These are phyloP conservation scores for Notarius lentiginosus DNA, from an alignment of 2,113 vertebrate genomes.

Conservation along the genomic window DNA sequence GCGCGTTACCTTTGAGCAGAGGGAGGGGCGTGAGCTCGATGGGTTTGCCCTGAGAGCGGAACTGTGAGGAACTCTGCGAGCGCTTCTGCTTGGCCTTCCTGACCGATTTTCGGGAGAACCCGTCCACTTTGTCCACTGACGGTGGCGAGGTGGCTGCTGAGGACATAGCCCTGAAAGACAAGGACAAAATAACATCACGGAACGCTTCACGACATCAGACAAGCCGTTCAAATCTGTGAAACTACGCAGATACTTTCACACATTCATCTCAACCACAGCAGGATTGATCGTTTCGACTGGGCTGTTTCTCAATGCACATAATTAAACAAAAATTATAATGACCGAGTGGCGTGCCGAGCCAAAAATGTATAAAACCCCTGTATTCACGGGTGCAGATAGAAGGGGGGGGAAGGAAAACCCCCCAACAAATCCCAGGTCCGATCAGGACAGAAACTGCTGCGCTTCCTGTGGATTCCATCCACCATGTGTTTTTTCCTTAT, in stretches of 20 bases:
- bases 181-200: conserved; percentile 10
- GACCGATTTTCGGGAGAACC: conserved; percentile 99
- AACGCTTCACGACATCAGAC: background rate
- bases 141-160: conserved; percentile 97
- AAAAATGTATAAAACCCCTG: too few relatives aligned
- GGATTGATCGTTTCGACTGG: background rate
- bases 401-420: too few relatives aligned
- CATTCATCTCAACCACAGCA: background rate
- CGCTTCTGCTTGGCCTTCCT: conserved; percentile 99
- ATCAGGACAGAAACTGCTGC: too few relatives aligned
- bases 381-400: too few relatives aligned
- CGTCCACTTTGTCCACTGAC: conserved; percentile 99
- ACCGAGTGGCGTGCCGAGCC: too few relatives aligned
- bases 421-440: too few relatives aligned
- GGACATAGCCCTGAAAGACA: conserved; percentile 95
- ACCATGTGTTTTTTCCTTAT: too few relatives aligned
- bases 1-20: conserved; percentile 90
- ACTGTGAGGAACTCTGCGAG: conserved; percentile 98
- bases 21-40: conserved; percentile 97
- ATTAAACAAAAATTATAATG: too few relatives aligned
- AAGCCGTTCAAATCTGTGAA: background rate
- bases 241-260: too few relatives aligned
- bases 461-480: too few relatives aligned
- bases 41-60: conserved; percentile 98
- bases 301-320: background rate